phyloP scores from a whole-genome alignment of 1,140 invertebrate species.

The Pogonomyrmex californicus region DNA sequence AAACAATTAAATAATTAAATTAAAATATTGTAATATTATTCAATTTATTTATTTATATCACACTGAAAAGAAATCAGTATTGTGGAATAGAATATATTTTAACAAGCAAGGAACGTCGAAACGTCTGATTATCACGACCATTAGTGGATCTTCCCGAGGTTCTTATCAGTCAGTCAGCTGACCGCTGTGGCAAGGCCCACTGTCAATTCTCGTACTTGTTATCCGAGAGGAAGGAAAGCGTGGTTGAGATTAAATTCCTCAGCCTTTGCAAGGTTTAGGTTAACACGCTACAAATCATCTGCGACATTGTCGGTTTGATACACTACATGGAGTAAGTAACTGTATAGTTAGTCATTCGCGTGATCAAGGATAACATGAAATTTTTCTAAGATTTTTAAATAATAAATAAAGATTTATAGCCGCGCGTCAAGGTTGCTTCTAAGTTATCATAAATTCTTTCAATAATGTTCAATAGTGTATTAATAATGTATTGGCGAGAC shows the following conservation, averaged over 20 bases:
- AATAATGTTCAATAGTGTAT: not conserved
- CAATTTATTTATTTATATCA: not conserved
- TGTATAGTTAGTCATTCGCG: not conserved
- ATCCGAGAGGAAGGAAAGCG: slow-evolving; percentile 74
- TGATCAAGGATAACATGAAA: not conserved
- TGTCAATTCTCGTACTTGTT: slow-evolving; percentile 69
- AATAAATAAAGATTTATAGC: not conserved
- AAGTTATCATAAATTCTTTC: not conserved
- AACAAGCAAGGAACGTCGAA: not conserved
- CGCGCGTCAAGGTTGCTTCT: not conserved
- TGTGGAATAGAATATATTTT: slow-evolving; percentile 19
- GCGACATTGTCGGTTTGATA: not conserved
- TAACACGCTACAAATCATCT: slow-evolving; percentile 62
- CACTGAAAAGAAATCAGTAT: not conserved
- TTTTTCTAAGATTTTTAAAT: not conserved
- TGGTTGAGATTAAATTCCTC: slow-evolving; percentile 75
- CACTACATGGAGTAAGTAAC: not conserved
- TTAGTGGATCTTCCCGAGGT: slow-evolving; percentile 40
- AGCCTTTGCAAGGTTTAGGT: slow-evolving; percentile 78
- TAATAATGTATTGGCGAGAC: not conserved
- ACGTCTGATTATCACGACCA: slow-evolving; percentile 40
- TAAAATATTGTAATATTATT: too few relatives aligned
- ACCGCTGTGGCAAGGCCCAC: slow-evolving; percentile 58
- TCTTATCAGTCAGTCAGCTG: slow-evolving; percentile 67
- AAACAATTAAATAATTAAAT: slow-evolving; percentile 6